Evolutionary conservation across 2,797 vertebrate genomes (phyloP).

Genomic region (Phoxinus dragarum): DNA sequence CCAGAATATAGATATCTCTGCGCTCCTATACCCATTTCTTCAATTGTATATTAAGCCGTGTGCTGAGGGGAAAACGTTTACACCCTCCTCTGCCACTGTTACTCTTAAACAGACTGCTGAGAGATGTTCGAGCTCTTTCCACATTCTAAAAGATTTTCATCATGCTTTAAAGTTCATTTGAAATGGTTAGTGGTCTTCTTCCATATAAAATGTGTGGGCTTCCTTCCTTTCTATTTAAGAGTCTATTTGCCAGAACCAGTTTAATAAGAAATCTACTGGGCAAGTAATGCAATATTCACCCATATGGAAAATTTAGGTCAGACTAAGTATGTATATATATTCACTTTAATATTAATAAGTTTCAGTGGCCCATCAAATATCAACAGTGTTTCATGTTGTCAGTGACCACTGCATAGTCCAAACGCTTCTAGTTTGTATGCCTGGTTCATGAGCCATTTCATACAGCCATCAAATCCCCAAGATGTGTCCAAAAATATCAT

Average conservation of each 20-base stretch:
- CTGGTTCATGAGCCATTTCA: constrained; percentile 25
- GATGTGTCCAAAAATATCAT: constrained; percentile 1
- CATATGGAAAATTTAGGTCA: constrained; percentile 30
- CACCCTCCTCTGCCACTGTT: not conserved
- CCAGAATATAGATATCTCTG: constrained; percentile 11
- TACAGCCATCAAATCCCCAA: not conserved
- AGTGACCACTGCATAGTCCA: not conserved
- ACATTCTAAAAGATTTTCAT: constrained; percentile 21
- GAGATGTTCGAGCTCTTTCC: constrained; percentile 4
- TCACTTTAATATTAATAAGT: constrained; percentile 26
- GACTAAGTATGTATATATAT: constrained; percentile 28
- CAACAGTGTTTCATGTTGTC: constrained; percentile 15
- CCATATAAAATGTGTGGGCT: not conserved
- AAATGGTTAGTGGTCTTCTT: constrained; percentile 31
- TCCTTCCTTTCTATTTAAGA: constrained; percentile 24
- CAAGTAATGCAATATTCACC: constrained; percentile 27
- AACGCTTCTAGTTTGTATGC: constrained; percentile 5
- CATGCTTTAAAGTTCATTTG: constrained; percentile 30
- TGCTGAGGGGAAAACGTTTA: constrained; percentile 12
- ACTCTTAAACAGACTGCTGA: constrained; percentile 26
- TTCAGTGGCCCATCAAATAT: constrained; percentile 35
- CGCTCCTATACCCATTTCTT: constrained; percentile 11
- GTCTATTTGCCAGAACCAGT: constrained; percentile 26
- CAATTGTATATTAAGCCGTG: constrained; percentile 27
- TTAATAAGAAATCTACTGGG: constrained; percentile 24